Base-by-base conservation (phyloP, 1,140 invertebrate genomes). In the Globodera rostochiensis region DNA sequence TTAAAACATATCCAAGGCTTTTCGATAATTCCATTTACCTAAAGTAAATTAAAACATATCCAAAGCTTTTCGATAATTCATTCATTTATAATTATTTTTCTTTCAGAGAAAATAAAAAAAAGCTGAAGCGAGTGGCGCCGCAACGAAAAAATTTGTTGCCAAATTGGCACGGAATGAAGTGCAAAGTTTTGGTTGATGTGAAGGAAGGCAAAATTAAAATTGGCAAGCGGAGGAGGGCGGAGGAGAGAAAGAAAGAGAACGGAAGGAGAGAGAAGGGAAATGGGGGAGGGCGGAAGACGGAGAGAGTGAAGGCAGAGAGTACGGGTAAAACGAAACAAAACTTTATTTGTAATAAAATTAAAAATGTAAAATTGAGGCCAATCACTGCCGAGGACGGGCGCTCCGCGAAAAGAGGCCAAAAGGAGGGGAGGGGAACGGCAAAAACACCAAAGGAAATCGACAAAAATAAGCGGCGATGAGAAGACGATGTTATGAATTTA, bases 101-200 rank as follows among this genome's bases (percentile, higher is more conserved):
- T 66, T 71, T 11, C 21, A 78, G 77, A 78, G 49, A 69, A 66
- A 46, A 78, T 49, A 45, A 47, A 13, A 78, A 78, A 9, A 78
- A 45, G 21, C 45, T 78, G 70, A 78, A 78, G 77, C 66, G 66
- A 47, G 66, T 25, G 70, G 77, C 77, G 11, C 77, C 77, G 45
- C 71, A 69, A 45, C n/a, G 77, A 49, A 78, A 78, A 70, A 70
- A 78, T 78, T 78, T 78, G 70, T 50, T 78, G 13, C 66, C 70
- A 50, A 25, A 64, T 66, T 78, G 77, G 77, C 46, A 25, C 36
- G 11, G 36, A 45, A 71, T 78, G 47, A 78, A 78, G 25, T 45
- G 69, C 49, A 78, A 78, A 46, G 19, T 57, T 76, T 69, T 47
- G 60, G 36, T 49, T 69, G 70, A 11, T 45, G 8, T 15, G 46